Conservation (phyloP, 2,113 vertebrate species). For the Hipposideros armiger region DNA sequence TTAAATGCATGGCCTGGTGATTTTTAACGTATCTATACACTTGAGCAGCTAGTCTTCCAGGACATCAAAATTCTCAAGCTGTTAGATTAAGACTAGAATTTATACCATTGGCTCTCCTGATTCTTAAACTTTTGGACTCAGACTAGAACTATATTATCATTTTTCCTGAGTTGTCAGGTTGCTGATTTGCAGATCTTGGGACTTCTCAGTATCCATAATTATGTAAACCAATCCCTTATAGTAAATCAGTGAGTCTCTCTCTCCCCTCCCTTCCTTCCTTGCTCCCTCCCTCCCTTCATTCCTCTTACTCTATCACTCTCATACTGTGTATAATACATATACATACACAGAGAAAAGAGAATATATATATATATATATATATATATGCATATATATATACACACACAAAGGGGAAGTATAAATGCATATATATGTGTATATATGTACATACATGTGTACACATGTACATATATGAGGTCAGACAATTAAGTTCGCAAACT, state of each 20-base stretch:
- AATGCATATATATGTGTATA: too few species aligned
- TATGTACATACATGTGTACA: not conserved
- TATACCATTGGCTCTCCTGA: not conserved
- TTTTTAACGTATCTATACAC: not conserved
- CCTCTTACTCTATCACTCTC: not conserved
- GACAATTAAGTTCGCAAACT: too few species aligned
- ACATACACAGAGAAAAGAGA: too few species aligned
- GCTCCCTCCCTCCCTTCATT: too few species aligned
- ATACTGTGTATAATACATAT: not conserved
- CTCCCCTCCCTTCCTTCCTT: too few species aligned
- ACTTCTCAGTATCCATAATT: not conserved
- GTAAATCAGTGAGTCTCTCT: not conserved
- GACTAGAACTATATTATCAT: not conserved
- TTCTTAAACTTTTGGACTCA: not conserved
- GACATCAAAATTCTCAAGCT: not conserved
- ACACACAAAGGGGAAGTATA: too few species aligned
- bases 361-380: not conserved
- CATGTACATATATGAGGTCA: not conserved
- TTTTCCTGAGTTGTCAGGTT: not conserved
- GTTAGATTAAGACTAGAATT: not conserved
- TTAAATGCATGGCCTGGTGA: not conserved
- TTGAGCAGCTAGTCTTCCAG: not conserved
- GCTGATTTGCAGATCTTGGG: not conserved
- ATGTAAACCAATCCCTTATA: not conserved
- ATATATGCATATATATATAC: not conserved